Conservation (phyloP, 2,888 invertebrate species). For the Macaria notata region DNA sequence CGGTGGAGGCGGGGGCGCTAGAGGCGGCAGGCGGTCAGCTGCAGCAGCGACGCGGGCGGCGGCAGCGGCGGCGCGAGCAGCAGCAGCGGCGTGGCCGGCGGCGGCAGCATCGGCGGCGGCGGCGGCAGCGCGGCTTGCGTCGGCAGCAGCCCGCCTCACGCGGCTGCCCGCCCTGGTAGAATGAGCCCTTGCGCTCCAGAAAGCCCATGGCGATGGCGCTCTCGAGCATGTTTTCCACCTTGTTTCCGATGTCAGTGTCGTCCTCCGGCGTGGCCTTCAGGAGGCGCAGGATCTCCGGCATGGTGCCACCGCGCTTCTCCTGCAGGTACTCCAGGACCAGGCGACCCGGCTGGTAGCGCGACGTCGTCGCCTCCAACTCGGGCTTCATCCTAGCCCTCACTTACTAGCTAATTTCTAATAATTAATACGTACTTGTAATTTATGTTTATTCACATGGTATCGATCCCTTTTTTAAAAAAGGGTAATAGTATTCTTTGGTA, state of each 20-base stretch:
- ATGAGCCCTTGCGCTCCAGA: constrained; percentile 51
- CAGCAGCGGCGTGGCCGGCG: not conserved
- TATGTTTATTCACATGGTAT: no score
- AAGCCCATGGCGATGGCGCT: constrained; percentile 53
- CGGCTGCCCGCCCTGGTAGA: constrained; percentile 41
- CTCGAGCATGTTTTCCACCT: constrained; percentile 45
- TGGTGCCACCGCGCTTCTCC: constrained; percentile 46
- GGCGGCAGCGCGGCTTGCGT: constrained; percentile 27
- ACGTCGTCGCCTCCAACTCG: constrained; percentile 2
- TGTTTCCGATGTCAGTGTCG: constrained; percentile 34
- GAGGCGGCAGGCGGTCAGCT: not conserved
- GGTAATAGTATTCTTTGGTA: no score
- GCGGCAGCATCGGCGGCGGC: constrained; percentile 23
- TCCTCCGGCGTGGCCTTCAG: constrained; percentile 34
- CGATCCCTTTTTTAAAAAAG: no score
- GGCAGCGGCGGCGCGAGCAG: constrained; percentile 32
- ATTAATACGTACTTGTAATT: no score
- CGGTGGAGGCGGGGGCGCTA: constrained; percentile 17
- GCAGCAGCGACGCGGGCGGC: not conserved
- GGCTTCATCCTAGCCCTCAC: no score
- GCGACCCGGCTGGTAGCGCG: constrained; percentile 23
- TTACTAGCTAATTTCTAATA: no score
- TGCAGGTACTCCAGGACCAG: constrained; percentile 47
- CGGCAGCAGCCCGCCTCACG: constrained; percentile 31
- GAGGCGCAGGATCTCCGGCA: constrained; percentile 45